Evolutionary conservation across 35 echinoderm and acorn worm genomes (phyloP).

Genomic region (Apostichopus parvimensis): DNA sequence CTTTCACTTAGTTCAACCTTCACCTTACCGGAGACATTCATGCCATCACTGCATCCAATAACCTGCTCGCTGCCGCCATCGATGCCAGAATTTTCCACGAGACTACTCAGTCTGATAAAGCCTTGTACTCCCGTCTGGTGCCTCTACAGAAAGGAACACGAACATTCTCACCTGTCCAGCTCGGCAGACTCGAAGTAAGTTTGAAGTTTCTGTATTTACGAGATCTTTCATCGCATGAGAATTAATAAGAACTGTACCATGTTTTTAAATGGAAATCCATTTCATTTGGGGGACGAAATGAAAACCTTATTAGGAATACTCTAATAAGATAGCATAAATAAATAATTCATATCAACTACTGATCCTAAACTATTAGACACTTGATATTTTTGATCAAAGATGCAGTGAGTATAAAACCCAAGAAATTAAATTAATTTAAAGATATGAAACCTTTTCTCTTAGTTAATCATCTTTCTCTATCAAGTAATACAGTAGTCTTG

Average conservation of each 20-base stretch:
- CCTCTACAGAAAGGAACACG: slow-evolving; percentile 85
- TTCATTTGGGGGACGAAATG: too few species aligned
- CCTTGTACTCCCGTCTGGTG: slow-evolving; percentile 86
- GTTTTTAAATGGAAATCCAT: too few species aligned
- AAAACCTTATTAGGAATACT: too few species aligned
- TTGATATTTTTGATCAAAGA: too few species aligned
- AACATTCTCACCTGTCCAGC: slow-evolving; percentile 83
- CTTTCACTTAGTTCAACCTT: slow-evolving; percentile 83
- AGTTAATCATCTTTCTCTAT: too few species aligned
- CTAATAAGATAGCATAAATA: too few species aligned
- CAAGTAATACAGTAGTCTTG: too few species aligned
- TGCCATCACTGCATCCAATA: slow-evolving; percentile 97
- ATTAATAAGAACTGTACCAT: neutral
- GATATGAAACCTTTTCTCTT: too few species aligned
- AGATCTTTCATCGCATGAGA: neutral
- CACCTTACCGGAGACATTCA: slow-evolving; percentile 99
- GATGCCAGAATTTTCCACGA: slow-evolving; percentile 99
- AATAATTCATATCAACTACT: too few species aligned
- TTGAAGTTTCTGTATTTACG: neutral
- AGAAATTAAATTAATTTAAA: too few species aligned
- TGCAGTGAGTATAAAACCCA: too few species aligned
- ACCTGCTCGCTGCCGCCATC: slow-evolving; percentile 95
- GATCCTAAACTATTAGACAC: too few species aligned
- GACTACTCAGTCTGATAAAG: slow-evolving; percentile 89
- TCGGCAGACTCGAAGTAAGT: slow-evolving; percentile 79